A percentile compares a stretch with the other conserved stretches of the same genome.
These are phyloP conservation scores for Plutella xylostella DNA, from an alignment of 2,888 invertebrate genomes.

Conservation along the genomic window DNA sequence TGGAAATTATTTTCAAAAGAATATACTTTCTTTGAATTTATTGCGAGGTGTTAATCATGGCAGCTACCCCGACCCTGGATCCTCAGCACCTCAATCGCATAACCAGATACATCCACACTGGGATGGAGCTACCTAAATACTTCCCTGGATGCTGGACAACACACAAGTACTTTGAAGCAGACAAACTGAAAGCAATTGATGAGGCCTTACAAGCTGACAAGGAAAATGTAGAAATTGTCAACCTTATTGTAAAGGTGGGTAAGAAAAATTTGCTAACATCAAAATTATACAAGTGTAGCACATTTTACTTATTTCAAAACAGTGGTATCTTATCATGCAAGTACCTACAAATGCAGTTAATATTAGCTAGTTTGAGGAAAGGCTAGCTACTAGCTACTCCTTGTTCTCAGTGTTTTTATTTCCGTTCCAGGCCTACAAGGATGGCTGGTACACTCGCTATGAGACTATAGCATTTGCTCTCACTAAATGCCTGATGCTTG, in stretches of 20 bases:
- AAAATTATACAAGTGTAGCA: too few species aligned
- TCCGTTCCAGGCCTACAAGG: constrained; percentile 53
- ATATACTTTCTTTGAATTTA: background rate
- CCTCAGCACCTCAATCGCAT: constrained; percentile 44
- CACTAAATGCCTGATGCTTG: constrained; percentile 66
- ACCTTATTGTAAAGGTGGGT: constrained; percentile 46
- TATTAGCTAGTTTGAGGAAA: too few species aligned
- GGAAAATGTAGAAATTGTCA: constrained; percentile 36
- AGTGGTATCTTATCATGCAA: too few species aligned
- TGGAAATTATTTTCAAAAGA: too few species aligned
- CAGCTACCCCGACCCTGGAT: constrained; percentile 29
- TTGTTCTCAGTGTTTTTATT: too few species aligned
- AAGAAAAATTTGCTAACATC: too few species aligned
- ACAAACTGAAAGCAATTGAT: constrained; percentile 46
- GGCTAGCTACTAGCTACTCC: too few species aligned
- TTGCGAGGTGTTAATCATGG: constrained; percentile 1
- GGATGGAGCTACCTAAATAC: constrained; percentile 63
- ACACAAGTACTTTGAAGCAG: constrained; percentile 57
- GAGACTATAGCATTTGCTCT: constrained; percentile 74
- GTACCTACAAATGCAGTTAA: too few species aligned
- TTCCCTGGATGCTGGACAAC: constrained; percentile 67
- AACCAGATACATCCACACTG: constrained; percentile 62
- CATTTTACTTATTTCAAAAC: too few species aligned
- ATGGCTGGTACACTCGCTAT: constrained; percentile 60
- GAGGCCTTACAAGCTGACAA: constrained; percentile 25